phyloP scores from a whole-genome alignment of 2,113 vertebrate species.

The Brachypodius melanocephalos region DNA sequence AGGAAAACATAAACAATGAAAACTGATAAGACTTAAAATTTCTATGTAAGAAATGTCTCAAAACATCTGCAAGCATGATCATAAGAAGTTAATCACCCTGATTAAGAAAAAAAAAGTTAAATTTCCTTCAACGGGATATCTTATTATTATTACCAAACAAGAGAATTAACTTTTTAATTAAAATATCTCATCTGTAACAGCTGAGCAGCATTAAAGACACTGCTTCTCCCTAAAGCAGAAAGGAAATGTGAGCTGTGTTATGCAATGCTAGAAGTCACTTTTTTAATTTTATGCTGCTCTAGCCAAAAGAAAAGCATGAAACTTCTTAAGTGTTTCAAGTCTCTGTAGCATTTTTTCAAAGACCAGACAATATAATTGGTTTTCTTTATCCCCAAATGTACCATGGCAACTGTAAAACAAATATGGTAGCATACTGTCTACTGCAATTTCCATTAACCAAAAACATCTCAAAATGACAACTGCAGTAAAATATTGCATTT shows the following conservation, averaged over 20 bases:
- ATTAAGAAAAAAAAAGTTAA: not conserved
- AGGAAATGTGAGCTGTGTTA: not conserved
- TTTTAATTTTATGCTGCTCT: not conserved
- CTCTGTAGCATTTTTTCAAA: not conserved
- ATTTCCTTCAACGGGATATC: constrained; percentile 38
- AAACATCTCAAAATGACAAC: not conserved
- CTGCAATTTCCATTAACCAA: not conserved
- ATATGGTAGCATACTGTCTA: not conserved
- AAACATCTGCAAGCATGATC: constrained; percentile 27
- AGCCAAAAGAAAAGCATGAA: constrained; percentile 19
- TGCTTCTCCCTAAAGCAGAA: constrained; percentile 6
- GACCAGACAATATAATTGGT: not conserved
- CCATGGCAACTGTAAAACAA: not conserved
- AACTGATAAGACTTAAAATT: not conserved
- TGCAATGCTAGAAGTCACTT: not conserved
- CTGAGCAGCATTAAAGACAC: not conserved
- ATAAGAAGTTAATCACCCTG: constrained; percentile 3
- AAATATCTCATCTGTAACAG: not conserved
- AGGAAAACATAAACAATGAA: not conserved
- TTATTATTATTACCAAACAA: constrained; percentile 15
- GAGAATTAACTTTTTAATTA: constrained; percentile 32
- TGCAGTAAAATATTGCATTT: not conserved
- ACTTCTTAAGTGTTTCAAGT: not conserved
- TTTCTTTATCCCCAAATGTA: not conserved
- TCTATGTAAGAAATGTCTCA: not conserved